A percentile compares a stretch with the other conserved stretches of the same genome.
Evolutionary conservation across 2,113 vertebrate species (phyloP).

Genomic region (Hyaena hyaena): DNA sequence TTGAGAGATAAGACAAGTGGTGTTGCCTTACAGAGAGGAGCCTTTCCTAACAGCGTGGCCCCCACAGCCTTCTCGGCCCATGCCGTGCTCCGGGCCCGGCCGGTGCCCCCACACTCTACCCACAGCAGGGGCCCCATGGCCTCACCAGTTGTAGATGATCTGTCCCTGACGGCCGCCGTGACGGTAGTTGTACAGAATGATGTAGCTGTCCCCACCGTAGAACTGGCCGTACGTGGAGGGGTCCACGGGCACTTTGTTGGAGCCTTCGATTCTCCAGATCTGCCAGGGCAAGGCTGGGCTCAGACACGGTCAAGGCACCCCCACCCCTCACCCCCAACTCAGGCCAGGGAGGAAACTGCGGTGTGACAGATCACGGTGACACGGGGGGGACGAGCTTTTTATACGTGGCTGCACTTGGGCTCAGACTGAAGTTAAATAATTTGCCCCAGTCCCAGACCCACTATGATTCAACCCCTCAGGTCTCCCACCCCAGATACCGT

Average conservation of each 20-base stretch:
- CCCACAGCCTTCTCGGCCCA: neutral
- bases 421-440: neutral
- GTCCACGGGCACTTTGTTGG: conserved; percentile 91
- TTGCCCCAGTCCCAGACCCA: neutral
- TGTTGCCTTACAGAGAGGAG: neutral
- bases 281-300: conserved; percentile 70
- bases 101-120: neutral
- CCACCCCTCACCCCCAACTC: fast-evolving
- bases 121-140: neutral
- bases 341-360: neutral
- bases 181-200: conserved; percentile 94
- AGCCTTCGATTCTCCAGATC: conserved; percentile 97
- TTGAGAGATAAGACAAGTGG: neutral
- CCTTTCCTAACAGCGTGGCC: neutral
- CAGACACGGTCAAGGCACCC: fast-evolving
- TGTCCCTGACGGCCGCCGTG: conserved; percentile 92
- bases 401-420: neutral
- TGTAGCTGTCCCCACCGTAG: conserved; percentile 98
- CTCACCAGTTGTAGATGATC: conserved; percentile 99
- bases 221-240: conserved; percentile 93
- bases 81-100: neutral
- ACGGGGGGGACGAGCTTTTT: fast-evolving
- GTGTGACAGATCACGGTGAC: fast-evolving
- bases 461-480: neutral
- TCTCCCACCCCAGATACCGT: neutral